Percentiles rank a stretch among this genome's conserved stretches.
These are phyloP conservation scores for Lasioglossum villosulum DNA, from an alignment of 2,888 invertebrate species.

Conservation along the genomic window DNA sequence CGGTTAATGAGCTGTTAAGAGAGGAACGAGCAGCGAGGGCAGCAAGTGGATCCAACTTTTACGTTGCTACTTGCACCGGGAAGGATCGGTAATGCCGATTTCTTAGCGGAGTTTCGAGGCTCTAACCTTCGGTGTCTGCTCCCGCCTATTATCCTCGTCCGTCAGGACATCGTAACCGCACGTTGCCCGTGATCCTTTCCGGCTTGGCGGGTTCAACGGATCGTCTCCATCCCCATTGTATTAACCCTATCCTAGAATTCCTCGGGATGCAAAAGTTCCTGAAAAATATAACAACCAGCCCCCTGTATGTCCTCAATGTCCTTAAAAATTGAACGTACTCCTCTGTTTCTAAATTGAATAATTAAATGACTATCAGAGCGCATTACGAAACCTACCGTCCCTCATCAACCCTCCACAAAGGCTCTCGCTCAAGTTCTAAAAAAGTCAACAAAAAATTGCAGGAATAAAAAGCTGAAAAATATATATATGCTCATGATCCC, in stretches of 20 bases:
- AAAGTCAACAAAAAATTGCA: too few species aligned
- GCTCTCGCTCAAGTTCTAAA: too few species aligned
- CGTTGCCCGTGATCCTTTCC: constrained; percentile 49
- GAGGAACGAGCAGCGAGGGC: constrained; percentile 57
- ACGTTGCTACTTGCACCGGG: constrained; percentile 32
- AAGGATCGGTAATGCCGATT: constrained; percentile 36
- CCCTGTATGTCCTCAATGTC: too few species aligned
- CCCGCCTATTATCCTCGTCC: constrained; percentile 62
- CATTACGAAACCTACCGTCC: too few species aligned
- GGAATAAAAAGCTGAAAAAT: too few species aligned
- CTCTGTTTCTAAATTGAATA: too few species aligned
- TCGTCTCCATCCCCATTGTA: not conserved
- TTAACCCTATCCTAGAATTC: not conserved
- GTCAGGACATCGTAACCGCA: constrained; percentile 53
- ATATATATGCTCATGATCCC: too few species aligned
- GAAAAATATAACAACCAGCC: too few species aligned
- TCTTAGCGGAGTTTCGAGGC: constrained; percentile 28
- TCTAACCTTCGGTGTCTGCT: constrained; percentile 49
- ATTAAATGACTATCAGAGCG: too few species aligned
- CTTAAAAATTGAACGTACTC: too few species aligned
- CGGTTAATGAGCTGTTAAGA: constrained; percentile 77
- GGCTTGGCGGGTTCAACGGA: constrained; percentile 30
- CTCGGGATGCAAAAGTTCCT: not conserved
- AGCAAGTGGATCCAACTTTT: constrained; percentile 56
- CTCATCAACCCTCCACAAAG: too few species aligned